Evolutionary conservation across 2,797 vertebrate genomes (phyloP).

Genomic region (Epinephelus coioides): DNA sequence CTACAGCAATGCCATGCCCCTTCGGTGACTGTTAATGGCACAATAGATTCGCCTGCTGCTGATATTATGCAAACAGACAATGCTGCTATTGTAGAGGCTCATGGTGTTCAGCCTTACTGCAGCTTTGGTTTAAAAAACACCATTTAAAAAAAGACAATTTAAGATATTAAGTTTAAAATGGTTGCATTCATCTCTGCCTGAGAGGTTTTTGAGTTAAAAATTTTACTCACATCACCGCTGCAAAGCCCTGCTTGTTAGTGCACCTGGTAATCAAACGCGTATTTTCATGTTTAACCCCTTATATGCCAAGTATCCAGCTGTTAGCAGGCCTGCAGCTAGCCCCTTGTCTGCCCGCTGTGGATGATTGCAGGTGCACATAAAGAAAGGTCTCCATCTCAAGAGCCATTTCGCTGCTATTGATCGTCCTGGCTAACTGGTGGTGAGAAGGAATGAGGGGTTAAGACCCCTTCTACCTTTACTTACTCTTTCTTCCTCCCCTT

Average conservation of each 20-base stretch:
- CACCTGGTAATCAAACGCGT: neutral
- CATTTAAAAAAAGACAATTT: too few relatives aligned
- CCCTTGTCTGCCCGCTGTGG: slow-evolving; percentile 2
- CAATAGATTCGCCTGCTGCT: slow-evolving; percentile 27
- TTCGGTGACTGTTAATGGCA: slow-evolving; percentile 23
- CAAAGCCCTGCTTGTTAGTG: too few relatives aligned
- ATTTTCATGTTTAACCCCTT: neutral
- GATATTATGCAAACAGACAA: slow-evolving; percentile 40
- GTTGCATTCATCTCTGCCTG: too few relatives aligned
- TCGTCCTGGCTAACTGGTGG: slow-evolving; percentile 43
- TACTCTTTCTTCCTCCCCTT: slow-evolving; percentile 25
- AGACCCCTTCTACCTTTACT: slow-evolving; percentile 49
- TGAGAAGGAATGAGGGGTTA: slow-evolving; percentile 64
- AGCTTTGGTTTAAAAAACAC: neutral
- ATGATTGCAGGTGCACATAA: slow-evolving; percentile 46
- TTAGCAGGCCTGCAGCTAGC: neutral
- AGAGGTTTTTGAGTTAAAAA: too few relatives aligned
- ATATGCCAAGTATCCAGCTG: neutral
- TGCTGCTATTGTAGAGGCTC: neutral
- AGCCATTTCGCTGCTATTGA: slow-evolving; percentile 60
- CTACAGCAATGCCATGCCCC: slow-evolving; percentile 31
- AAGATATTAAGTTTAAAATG: too few relatives aligned
- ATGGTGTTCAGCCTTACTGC: neutral
- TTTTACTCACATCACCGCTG: too few relatives aligned
- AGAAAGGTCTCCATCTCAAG: slow-evolving; percentile 46